These are phyloP conservation scores for Nymphalis io DNA, from an alignment of 1,140 invertebrate species.

Conservation along the genomic window DNA sequence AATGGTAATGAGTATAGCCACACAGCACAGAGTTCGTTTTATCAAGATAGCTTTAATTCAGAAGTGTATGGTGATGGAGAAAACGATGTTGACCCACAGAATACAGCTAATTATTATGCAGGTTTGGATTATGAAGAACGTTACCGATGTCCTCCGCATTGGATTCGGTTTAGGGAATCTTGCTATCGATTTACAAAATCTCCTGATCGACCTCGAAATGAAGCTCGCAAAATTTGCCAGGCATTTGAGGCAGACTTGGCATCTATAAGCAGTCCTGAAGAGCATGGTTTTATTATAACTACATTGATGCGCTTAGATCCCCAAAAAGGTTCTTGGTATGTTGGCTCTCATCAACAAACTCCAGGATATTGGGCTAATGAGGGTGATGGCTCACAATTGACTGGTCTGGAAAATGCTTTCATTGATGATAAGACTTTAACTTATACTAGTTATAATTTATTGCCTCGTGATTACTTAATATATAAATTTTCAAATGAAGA, in stretches of 20 bases:
- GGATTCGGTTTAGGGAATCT: constrained; percentile 87
- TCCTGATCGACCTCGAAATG: constrained; percentile 87
- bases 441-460: constrained; percentile 77
- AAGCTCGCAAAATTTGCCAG: constrained; percentile 90
- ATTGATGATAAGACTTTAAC: constrained; percentile 80
- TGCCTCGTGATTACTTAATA: constrained; percentile 81
- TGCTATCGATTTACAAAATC: constrained; percentile 95
- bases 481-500: constrained; percentile 86
- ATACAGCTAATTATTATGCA: constrained; percentile 64
- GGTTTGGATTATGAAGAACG: constrained; percentile 73
- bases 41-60: constrained; percentile 57
- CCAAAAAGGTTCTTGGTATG: constrained; percentile 27
- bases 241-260: constrained; percentile 90
- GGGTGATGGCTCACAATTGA: constrained; percentile 87
- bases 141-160: constrained; percentile 89
- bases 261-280: constrained; percentile 89
- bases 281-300: constrained; percentile 92
- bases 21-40: constrained; percentile 69
- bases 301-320: constrained; percentile 84
- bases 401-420: constrained; percentile 91
- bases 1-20: constrained; percentile 61
- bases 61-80: constrained; percentile 62
- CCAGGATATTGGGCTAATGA: constrained; percentile 92
- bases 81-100: constrained; percentile 68
- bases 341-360: constrained; percentile 77